Base-by-base conservation (phyloP, 2,888 invertebrate genomes). In the Catocala fraxini region DNA sequence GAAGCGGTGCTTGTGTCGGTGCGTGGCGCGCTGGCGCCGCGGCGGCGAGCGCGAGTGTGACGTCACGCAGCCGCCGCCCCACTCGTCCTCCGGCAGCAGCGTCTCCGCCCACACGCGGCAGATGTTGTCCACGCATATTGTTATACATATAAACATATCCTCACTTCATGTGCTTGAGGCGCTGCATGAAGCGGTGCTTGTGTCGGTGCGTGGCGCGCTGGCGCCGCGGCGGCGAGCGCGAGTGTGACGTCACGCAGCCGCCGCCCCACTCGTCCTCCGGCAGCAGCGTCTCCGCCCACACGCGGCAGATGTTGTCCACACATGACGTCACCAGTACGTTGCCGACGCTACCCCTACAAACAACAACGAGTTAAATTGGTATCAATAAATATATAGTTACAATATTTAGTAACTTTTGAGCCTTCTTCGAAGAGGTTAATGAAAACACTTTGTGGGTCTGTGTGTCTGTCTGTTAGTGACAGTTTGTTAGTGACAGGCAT, bases 31-130 rank as follows among this genome's bases (percentile, higher is more conserved):
- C 90, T 97, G 96, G 65, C 96, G 95, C 51, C 94, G 91, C 75
- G 94, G 93, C 59, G 96, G 96, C 70, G 96, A 96, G 83, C 96
- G 95, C 35, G 96, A 95, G 86, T 96, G 96, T 83, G 96, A 90
- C 72, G 92, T 85, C 76, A 88, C 89, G 60, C 89, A 87, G 62
- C 95, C 95, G 11, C 95, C 93, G 66, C 95, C 95, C 93, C 94
- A 95, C 58, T 99, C 99, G 94, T 99, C 99, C 86, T 99, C 99
- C 0, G 99, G 99, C 71, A 99, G 95, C 66, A 99, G 97, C 0
- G 99, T 99, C 94, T 99, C 99, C 57, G 98, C 98, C 99, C 99
- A 99, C 78, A 99, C 96, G 72, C 99, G 97, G 86, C 99, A 99
- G 81, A 99, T 99, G 93, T 99, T 99, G 93, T 99, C 99, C 84